A percentile compares a stretch with the other conserved stretches of the same genome.
phyloP scores from a whole-genome alignment of 2,888 invertebrate species.

The Hedya salicella region DNA sequence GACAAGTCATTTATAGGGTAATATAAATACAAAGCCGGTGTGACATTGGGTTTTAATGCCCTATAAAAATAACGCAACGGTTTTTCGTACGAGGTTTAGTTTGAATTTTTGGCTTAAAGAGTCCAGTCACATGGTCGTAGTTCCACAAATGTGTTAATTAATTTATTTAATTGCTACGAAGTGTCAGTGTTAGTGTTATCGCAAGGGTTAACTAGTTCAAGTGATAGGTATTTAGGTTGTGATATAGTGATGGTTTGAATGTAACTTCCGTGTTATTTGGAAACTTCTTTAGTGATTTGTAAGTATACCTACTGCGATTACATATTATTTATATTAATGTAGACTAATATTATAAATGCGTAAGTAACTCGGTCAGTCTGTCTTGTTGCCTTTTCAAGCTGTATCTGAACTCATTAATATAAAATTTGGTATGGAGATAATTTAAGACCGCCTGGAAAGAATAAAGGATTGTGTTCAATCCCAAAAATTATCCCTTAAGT shows the following conservation, averaged over 20 bases:
- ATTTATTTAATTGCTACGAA: conserved; percentile 33
- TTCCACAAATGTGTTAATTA: conserved; percentile 41
- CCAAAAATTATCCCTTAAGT: too few species aligned
- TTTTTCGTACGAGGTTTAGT: conserved; percentile 68
- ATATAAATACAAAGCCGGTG: conserved; percentile 73
- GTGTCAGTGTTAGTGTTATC: conserved; percentile 41
- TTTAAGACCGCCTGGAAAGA: too few species aligned
- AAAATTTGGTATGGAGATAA: too few species aligned
- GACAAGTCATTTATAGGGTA: conserved; percentile 72
- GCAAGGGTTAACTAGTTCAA: conserved; percentile 6
- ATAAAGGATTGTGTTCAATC: too few species aligned
- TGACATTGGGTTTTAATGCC: conserved; percentile 69
- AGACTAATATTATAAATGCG: too few species aligned
- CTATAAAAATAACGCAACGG: conserved; percentile 70
- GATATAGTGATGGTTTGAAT: conserved; percentile 12
- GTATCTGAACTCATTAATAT: too few species aligned
- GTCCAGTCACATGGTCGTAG: conserved; percentile 60
- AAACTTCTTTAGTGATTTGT: neutral
- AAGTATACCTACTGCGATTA: too few species aligned
- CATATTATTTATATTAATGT: too few species aligned
- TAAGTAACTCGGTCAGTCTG: too few species aligned
- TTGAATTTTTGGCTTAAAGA: conserved; percentile 65
- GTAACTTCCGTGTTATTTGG: neutral
- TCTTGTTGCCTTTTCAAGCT: too few species aligned
- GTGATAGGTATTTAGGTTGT: conserved; percentile 9